Evolutionary conservation across 1,140 invertebrate species (phyloP), one percentile per base, ranked within the genome.

Genomic region (Paralvinella palmiformis): DNA sequence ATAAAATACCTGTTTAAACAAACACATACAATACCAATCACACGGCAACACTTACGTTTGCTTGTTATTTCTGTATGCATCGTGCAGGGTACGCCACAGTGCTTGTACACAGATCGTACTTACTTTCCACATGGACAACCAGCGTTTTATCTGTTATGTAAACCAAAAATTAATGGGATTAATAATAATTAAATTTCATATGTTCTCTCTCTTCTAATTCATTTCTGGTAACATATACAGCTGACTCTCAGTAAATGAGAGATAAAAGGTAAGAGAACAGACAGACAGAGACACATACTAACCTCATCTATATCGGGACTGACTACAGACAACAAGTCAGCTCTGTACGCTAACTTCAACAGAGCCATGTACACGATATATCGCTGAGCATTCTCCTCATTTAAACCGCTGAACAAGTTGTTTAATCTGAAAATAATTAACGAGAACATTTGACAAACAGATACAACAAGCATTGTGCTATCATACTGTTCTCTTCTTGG

Each of bases 311-410:
- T 44, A 65, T 83, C 75, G 58, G 77, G 74, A 24, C 73, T 75
- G 15, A 96, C 89, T 64, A 89, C 86, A 66, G 85, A 84, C 0
- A 96, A 87, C 73, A 91, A 88, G 65, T 93, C 91, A 31, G 90
- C 88, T 70, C 92, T 88, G 32, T 88, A 88, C 5, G 92, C 92
- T 57, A 96, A 86, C 82, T 91, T 88, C 22, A 96, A 86, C 70
- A 96, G 83, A 75, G 92, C 88, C 69, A 90, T 93, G 78, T 96
- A 96, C 5, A 96, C 91, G 77, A 93, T 89, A 79, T 94, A 96
- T 37, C 92, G 84, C 74, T 94, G 86, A 0, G 89, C 85, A 13
- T 90, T 92, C 69, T 85, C 85, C 68, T 90, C 87, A 68, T 91
- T 89, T 55, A 97, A 78, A 52, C 92, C 94, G 82, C 94, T 91